Evolutionary conservation across 2,888 invertebrate genomes (phyloP).

Genomic region (Conchocele bisecta): DNA sequence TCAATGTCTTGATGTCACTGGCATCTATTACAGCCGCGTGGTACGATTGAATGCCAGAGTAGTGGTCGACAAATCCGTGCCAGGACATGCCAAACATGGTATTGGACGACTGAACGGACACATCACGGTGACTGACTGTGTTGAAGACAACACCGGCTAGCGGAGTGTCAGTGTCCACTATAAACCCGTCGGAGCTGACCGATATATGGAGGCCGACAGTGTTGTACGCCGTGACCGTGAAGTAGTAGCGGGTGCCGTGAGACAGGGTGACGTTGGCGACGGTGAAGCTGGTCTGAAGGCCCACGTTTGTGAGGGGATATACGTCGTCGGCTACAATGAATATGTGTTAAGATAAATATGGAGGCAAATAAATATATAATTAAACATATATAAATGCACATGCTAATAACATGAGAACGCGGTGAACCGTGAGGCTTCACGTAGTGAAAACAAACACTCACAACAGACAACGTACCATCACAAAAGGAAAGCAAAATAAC

Average conservation of each 20-base stretch:
- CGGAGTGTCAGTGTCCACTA: slow-evolving; percentile 54
- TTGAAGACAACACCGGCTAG: slow-evolving; percentile 51
- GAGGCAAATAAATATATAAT: too few relatives aligned
- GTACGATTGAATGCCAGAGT: slow-evolving; percentile 46
- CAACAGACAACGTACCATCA: too few relatives aligned
- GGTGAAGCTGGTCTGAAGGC: slow-evolving; percentile 14
- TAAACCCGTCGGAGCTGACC: slow-evolving; percentile 50
- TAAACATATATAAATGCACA: too few relatives aligned
- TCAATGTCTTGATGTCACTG: background rate
- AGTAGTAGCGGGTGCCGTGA: slow-evolving; percentile 53
- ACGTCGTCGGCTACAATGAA: slow-evolving; percentile 51
- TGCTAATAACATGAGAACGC: too few relatives aligned
- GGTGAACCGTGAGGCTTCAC: too few relatives aligned
- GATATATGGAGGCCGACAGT: slow-evolving; percentile 42
- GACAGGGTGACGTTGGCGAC: slow-evolving; percentile 22
- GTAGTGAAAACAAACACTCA: too few relatives aligned
- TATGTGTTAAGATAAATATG: too few relatives aligned
- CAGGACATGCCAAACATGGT: slow-evolving; percentile 43
- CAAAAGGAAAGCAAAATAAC: too few relatives aligned
- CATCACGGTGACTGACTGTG: slow-evolving; percentile 30
- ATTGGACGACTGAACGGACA: slow-evolving; percentile 29
- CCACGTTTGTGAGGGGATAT: slow-evolving; percentile 7
- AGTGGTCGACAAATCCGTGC: slow-evolving; percentile 58
- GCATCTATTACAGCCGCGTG: slow-evolving; percentile 24
- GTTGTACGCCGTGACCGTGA: slow-evolving; percentile 52